Evolutionary conservation across 2,888 invertebrate species (phyloP).

Genomic region (Drosophila quinaria): DNA sequence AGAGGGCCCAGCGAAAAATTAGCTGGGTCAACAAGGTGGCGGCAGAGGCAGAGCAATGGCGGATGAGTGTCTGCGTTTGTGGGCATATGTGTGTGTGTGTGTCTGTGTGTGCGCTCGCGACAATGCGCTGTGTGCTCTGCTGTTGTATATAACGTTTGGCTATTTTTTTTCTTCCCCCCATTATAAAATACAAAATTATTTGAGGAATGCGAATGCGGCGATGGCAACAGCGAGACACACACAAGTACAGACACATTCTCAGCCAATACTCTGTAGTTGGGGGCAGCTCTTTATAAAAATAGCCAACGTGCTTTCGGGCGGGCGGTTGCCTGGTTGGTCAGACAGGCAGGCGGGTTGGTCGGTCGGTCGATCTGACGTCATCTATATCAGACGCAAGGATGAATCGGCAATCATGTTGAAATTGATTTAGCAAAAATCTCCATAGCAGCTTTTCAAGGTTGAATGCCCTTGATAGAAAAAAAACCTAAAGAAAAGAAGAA

Average conservation of each 20-base stretch:
- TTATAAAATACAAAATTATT: constrained; percentile 65
- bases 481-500: constrained; percentile 27
- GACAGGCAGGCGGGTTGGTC: not conserved
- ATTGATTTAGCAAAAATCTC: constrained; percentile 16
- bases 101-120: constrained; percentile 32
- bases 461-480: constrained; percentile 41
- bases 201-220: constrained; percentile 62
- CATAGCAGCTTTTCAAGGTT: constrained; percentile 25
- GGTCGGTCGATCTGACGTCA: constrained; percentile 46
- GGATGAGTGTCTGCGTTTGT: constrained; percentile 19
- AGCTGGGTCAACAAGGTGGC: constrained; percentile 56
- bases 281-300: constrained; percentile 45
- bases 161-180: constrained; percentile 36
- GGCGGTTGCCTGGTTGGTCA: not conserved
- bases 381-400: constrained; percentile 35
- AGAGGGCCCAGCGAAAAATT: constrained; percentile 64
- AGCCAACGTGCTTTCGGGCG: constrained; percentile 34
- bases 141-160: constrained; percentile 47
- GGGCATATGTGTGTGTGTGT: constrained; percentile 23
- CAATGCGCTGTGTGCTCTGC: constrained; percentile 43
- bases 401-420: constrained; percentile 28
- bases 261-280: constrained; percentile 36
- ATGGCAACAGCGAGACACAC: constrained; percentile 47
- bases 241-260: constrained; percentile 28
- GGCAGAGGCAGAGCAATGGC: constrained; percentile 28